Evolutionary conservation across 2,888 invertebrate genomes (phyloP), one percentile per base, ranked within the genome.

Genomic region (Epistrophe eligans): DNA sequence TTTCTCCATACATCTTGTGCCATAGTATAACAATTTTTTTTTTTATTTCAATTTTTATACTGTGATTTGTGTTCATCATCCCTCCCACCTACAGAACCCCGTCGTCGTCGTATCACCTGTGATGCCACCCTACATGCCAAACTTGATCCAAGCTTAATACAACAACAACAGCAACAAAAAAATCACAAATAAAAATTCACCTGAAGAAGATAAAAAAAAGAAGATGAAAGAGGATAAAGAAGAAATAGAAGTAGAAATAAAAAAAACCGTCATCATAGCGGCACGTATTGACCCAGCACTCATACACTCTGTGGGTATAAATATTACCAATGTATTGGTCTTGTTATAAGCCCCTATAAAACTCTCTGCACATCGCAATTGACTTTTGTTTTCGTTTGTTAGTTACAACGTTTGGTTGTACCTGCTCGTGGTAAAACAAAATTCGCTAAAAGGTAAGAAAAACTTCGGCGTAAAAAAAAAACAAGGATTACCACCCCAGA

Each of bases 301-400:
- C 72, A 48, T 32, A 67, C 50, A 50, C 35, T 35, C 10, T 24
- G 15, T 13, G 48, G 13, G 52, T 32, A 52, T 38, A 32, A 43
- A 60, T 32, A 32, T 35, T 13, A 67, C 67, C 60, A 43, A 72
- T 79, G 88, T 89, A 79, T 89, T 89, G 84, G 90, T 89, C 85
- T 70, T 92, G 89, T 89, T 90, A 90, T 90, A 90, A 89, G 89
- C 90, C 90, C 89, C 94, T 94, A 94, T 94, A 94, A 94, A 94
- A 93, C 92, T 93, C 93, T 94, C 93, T 94, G 93, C 90, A 89
- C 90, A 90, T 91, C 90, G 90, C 91, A 92, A 91, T 91, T 92
- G 91, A 92, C 92, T 92, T 92, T 92, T 93, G 92, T 93, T 93
- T 93, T 93, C 93, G 92, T 92, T 93, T 90, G 91, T 91, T 91